Percentiles rank a stretch among this genome's conserved stretches.
phyloP scores from a whole-genome alignment of 2,888 invertebrate genomes.

The Sinodicranocentrus sp. region DNA sequence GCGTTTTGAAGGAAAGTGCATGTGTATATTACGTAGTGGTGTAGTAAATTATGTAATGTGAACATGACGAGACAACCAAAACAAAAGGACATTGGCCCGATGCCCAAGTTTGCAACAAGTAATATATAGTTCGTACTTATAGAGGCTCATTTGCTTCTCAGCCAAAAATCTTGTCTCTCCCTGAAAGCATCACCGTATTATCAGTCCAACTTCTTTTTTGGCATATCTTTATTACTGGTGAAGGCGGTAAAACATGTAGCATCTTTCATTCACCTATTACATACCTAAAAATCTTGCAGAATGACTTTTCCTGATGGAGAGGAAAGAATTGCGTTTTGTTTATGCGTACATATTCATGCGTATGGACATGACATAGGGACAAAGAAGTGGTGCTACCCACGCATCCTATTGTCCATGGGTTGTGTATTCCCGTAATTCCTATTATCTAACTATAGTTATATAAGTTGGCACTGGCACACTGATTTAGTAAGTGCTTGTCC shows the following conservation, averaged over 20 bases:
- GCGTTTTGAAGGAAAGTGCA: neutral
- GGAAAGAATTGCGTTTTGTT: slow-evolving; percentile 31
- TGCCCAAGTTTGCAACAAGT: slow-evolving; percentile 72
- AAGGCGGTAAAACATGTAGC: slow-evolving; percentile 58
- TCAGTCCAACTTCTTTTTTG: slow-evolving; percentile 46
- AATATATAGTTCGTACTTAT: neutral
- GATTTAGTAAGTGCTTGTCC: neutral
- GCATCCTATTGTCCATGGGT: slow-evolving; percentile 26
- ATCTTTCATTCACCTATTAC: neutral
- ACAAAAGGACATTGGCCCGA: slow-evolving; percentile 73
- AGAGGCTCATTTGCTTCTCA: slow-evolving; percentile 44
- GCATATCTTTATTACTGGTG: slow-evolving; percentile 61
- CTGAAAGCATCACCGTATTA: slow-evolving; percentile 31
- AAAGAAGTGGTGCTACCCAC: slow-evolving; percentile 7
- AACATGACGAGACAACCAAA: slow-evolving; percentile 48
- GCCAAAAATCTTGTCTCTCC: slow-evolving; percentile 49
- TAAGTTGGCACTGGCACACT: no score
- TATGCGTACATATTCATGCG: slow-evolving; percentile 58
- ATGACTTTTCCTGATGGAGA: neutral
- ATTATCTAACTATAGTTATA: no score
- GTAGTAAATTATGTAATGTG: slow-evolving; percentile 33
- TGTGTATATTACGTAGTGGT: slow-evolving; percentile 38
- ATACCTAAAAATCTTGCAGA: neutral
- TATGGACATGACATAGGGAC: slow-evolving; percentile 2
- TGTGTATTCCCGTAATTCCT: no score